Conservation (phyloP, 2,113 vertebrate species). For the Semnornis frantzii region DNA sequence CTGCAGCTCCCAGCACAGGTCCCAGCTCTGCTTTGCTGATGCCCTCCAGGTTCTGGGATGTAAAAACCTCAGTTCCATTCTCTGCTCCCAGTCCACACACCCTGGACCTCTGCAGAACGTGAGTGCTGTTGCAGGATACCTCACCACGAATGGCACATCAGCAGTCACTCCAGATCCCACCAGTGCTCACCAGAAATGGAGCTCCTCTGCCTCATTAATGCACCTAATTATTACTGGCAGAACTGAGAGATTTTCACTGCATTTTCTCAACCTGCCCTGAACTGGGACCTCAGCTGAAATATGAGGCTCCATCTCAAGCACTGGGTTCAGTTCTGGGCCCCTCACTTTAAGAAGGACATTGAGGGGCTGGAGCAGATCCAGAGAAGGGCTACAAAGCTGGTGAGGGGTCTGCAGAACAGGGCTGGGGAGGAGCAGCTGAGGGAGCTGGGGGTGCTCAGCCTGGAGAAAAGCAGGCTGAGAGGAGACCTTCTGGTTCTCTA, state of each 20-base stretch:
- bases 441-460: no score
- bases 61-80: not conserved
- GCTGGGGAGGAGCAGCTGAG: no score
- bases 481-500: no score
- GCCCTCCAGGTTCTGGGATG: not conserved
- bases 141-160: not conserved
- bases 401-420: no score
- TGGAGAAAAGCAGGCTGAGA: no score
- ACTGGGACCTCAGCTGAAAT: not conserved
- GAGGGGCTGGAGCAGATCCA: no score
- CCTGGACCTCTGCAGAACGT: not conserved
- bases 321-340: no score
- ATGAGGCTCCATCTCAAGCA: not conserved
- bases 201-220: not conserved
- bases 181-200: not conserved
- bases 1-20: not conserved
- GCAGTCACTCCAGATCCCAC: not conserved
- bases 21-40: not conserved
- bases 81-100: not conserved
- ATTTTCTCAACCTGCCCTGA: rapidly evolving
- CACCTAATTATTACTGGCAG: not conserved
- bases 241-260: not conserved
- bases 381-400: no score
- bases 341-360: no score
- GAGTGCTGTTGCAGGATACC: not conserved